phyloP scores from a whole-genome alignment of 2,113 vertebrate species.

The Brachionichthys hirsutus region DNA sequence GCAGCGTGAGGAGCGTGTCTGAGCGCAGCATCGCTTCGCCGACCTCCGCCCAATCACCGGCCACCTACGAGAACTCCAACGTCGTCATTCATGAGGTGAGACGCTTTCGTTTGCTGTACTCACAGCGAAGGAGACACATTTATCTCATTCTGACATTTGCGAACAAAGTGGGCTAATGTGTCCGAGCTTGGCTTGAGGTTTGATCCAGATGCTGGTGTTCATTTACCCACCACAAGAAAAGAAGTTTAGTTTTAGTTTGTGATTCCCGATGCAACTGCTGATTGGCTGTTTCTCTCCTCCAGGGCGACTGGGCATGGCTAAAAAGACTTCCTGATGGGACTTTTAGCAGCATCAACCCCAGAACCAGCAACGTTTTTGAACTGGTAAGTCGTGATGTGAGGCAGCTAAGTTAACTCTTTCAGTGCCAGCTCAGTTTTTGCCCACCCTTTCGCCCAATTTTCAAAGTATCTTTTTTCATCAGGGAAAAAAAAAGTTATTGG shows the following conservation, averaged over 20 bases:
- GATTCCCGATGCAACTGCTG: too few relatives aligned
- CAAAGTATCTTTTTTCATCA: too few relatives aligned
- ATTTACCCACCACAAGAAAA: too few relatives aligned
- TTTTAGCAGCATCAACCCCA: slow-evolving; percentile 71
- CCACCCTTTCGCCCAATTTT: too few relatives aligned
- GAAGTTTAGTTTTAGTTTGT: not conserved
- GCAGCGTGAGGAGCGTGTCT: slow-evolving; percentile 62
- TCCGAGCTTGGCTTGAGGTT: too few relatives aligned
- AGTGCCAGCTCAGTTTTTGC: too few relatives aligned
- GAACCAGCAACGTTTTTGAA: slow-evolving; percentile 76
- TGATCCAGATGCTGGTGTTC: too few relatives aligned
- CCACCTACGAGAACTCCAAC: slow-evolving; percentile 82
- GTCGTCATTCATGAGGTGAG: slow-evolving; percentile 78
- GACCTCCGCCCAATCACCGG: slow-evolving; percentile 65
- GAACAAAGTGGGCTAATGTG: too few relatives aligned
- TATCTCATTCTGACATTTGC: too few relatives aligned
- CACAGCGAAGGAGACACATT: too few relatives aligned
- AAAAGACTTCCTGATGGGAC: slow-evolving; percentile 77
- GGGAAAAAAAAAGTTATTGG: too few relatives aligned
- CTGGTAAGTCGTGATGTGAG: slow-evolving; percentile 51
- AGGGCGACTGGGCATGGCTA: slow-evolving; percentile 84
- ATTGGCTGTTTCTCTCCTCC: slow-evolving; percentile 14
- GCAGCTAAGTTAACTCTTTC: too few relatives aligned
- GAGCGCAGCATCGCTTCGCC: slow-evolving; percentile 63
- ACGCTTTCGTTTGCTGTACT: not conserved